These are phyloP conservation scores for Epinephelus moara DNA, from an alignment of 2,113 vertebrate genomes.

Conservation along the genomic window DNA sequence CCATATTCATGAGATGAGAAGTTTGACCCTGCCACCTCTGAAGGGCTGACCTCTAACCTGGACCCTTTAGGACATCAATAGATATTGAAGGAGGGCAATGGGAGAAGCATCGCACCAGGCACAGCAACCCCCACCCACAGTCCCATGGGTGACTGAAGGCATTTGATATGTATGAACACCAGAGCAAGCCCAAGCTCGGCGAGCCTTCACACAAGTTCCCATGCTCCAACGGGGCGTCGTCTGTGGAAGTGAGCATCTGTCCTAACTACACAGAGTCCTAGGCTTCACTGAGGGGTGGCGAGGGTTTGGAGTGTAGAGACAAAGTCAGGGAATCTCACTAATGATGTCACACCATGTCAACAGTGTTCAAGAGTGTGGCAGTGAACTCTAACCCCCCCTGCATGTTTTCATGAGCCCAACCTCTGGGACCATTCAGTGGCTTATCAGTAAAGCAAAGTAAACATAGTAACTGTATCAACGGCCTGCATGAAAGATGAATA, in stretches of 20 bases:
- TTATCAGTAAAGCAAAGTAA: constrained; percentile 12
- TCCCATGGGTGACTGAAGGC: constrained; percentile 64
- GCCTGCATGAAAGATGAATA: background rate
- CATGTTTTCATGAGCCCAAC: constrained; percentile 35
- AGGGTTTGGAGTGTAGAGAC: constrained; percentile 45
- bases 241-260: constrained; percentile 78
- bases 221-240: constrained; percentile 58
- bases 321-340: constrained; percentile 51
- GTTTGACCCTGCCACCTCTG: constrained; percentile 74
- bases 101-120: constrained; percentile 49
- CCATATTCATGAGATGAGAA: constrained; percentile 81
- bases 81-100: constrained; percentile 56
- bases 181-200: constrained; percentile 32
- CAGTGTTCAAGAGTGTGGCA: constrained; percentile 47
- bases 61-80: constrained; percentile 75
- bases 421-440: constrained; percentile 9
- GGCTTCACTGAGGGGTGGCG: constrained; percentile 18
- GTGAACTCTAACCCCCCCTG: constrained; percentile 54
- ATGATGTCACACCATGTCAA: constrained; percentile 59
- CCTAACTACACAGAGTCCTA: constrained; percentile 25
- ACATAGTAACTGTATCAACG: constrained; percentile 1
- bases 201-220: constrained; percentile 71
- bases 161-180: constrained; percentile 61
- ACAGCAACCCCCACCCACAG: constrained; percentile 49
- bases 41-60: constrained; percentile 77